phyloP scores from a whole-genome alignment of 2,113 vertebrate genomes.

The Alouatta palliata region DNA sequence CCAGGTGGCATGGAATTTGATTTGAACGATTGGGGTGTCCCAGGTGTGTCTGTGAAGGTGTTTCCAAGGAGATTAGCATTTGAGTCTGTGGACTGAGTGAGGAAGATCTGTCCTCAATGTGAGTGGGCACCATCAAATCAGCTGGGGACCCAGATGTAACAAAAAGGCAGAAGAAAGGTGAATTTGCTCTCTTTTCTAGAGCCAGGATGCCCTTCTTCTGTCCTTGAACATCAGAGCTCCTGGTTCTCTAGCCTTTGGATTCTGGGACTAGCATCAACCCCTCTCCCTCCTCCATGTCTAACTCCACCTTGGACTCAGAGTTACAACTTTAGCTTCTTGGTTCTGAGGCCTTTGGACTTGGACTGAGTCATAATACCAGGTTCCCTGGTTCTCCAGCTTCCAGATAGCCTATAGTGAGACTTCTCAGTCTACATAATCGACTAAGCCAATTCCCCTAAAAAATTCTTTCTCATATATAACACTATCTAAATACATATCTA shows the following conservation, averaged over 20 bases:
- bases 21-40: neutral
- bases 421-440: neutral
- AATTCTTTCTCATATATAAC: neutral
- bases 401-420: neutral
- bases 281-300: no score
- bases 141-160: neutral
- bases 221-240: neutral
- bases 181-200: neutral
- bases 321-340: neutral
- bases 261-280: neutral
- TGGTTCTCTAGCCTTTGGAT: neutral
- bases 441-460: neutral
- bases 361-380: no score
- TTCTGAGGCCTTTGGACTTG: neutral
- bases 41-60: neutral
- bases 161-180: neutral
- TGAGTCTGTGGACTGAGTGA: neutral
- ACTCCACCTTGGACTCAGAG: neutral
- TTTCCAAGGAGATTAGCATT: neutral
- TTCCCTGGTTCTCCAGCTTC: neutral
- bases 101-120: neutral
- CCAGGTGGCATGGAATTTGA: neutral
- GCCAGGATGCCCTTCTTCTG: neutral
- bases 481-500: neutral
- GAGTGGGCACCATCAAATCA: neutral